Conservation (phyloP, 2,888 invertebrate species). For the Heliconius ethilla region DNA sequence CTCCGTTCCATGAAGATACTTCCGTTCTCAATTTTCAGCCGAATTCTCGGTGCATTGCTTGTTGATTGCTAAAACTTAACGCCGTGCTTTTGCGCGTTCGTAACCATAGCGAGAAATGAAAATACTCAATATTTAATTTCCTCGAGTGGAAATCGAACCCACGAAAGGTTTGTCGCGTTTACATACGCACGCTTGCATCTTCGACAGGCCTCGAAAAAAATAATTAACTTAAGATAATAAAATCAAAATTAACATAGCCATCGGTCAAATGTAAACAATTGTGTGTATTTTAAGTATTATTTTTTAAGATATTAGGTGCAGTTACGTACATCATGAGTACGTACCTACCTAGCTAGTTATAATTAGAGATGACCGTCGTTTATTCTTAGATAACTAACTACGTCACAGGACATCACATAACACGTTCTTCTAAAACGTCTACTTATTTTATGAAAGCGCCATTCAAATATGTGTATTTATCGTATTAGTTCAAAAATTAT, state of each 20-base stretch:
- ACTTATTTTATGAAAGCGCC: slow-evolving; percentile 35
- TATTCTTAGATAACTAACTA: slow-evolving; percentile 73
- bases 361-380: slow-evolving; percentile 74
- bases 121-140: no score
- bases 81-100: no score
- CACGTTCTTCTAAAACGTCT: slow-evolving; percentile 37
- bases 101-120: no score
- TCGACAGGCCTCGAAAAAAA: background rate
- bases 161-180: no score
- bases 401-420: slow-evolving; percentile 66
- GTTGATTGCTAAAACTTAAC: no score
- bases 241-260: background rate
- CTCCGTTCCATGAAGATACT: background rate
- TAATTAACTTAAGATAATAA: background rate
- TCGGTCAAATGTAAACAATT: background rate
- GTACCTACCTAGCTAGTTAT: slow-evolving; percentile 49
- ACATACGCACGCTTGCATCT: no score
- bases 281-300: background rate
- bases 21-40: no score
- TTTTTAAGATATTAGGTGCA: slow-evolving; percentile 18
- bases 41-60: no score
- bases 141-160: background rate
- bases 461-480: slow-evolving; percentile 6
- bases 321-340: slow-evolving; percentile 15
- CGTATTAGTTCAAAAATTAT: background rate